Base-by-base conservation (phyloP, 2,888 invertebrate genomes). In the Gnatocerus cornutus region DNA sequence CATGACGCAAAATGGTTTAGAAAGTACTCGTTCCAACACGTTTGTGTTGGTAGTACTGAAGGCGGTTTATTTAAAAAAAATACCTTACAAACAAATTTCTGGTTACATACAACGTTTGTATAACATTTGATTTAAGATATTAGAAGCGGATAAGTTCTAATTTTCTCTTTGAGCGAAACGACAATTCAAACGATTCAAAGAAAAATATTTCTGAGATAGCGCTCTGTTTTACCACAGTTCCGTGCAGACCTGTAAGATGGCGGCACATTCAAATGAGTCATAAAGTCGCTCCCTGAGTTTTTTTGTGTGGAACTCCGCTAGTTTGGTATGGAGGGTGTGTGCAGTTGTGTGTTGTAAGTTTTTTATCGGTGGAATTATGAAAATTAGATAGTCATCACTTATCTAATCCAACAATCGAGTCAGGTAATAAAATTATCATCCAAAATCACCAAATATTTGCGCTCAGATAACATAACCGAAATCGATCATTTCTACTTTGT, bases 251-350 rank as follows among this genome's bases (percentile, higher is more conserved):
- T n/a, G 37, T 37, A 37, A 41, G 41, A 41, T 41, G 41, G 41
- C 41, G 10, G 41, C 12, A 41, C 12, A 37, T 8, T n/a, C 39
- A n/a, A 29, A 29, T n/a, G n/a, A 33, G 41, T 41, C 12, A 37
- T 37, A n/a, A 21, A 37, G 9, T 41, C 41, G n/a, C 13, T 13
- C 41, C 1, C 10, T 41, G 41, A 41, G 12, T 41, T 3, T 12
- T 41, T 41, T 41, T 10, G 41, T 41, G 4, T 41, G n/a, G 12
- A 41, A 12, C 50, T 66, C 58, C 13, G 45, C 58, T 41, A 65
- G 7, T 59, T 14, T 12, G 39, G 21, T 39, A 63, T 63, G 63
- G 63, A 63, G 63, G 63, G 63, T 63, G 63, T 63, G 63, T 63
- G 63, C 53, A 53, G 52, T 1, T 53, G 43, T 53, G 53, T 63